Base-by-base conservation (phyloP, 2,888 invertebrate genomes). In the Drosophila putrida region DNA sequence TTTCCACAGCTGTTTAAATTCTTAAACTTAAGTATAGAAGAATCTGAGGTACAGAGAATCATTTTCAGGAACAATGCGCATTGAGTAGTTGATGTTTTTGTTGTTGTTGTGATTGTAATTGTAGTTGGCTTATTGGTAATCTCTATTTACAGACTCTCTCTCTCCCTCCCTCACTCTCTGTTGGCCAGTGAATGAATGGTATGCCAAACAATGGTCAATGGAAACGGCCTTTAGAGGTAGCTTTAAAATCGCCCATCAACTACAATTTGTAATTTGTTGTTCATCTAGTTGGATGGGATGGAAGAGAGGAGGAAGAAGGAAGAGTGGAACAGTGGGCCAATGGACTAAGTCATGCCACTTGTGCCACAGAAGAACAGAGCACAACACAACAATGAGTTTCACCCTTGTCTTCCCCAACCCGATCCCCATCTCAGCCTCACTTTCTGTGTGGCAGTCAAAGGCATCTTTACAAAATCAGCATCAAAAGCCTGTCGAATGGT, bases 241-340 rank as follows among this genome's bases (percentile, higher is more conserved):
- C 78, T 80, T 83, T 86, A 80, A 83, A 88, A 86, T 86, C 72
- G 86, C 62, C 75, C 61, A 78, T 82, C 88, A 78, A 80, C 83
- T 75, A 75, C 86, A 82, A 71, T 88, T 80, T 85, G 88, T 82
- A 83, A 86, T 83, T 88, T 75, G 88, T 86, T 88, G 82, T 82
- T 82, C 81, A 46, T 53, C 55, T 49, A 59, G 66, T 4, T 46
- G 51, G n/a, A 15, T 28, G 28, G 4, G 28, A 28, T 28, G 28
- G 1, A 27, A 38, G 8, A 11, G 31, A 13, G 13, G 25, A 0
- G 9, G 13, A 8, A 13, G 25, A 0, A 28, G 36, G 31, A 39
- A 36, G 11, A 25, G 33, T 0, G 35, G 20, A 9, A 58, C 25
- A 25, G n/a, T n/a, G 43, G 41, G 41, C 43, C 46, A 50, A 51